phyloP scores from a whole-genome alignment of 2,888 invertebrate genomes.

The Sarcophaga carnaria region DNA sequence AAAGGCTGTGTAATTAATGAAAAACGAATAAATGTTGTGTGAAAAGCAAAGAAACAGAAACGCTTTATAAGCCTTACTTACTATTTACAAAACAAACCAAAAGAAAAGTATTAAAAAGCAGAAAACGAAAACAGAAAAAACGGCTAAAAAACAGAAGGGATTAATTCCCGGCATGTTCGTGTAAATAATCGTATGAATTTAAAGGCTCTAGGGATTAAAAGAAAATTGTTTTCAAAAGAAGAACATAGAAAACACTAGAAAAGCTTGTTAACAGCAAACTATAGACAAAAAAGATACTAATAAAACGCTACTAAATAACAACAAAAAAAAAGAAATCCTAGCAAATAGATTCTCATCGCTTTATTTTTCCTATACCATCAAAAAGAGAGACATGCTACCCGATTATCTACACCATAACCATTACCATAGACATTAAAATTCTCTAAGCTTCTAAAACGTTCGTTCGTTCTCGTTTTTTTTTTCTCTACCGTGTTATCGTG shows the following conservation, averaged over 20 bases:
- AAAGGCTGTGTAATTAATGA: background rate
- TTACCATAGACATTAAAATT: background rate
- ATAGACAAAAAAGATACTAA: conserved; percentile 6
- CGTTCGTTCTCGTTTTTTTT: background rate
- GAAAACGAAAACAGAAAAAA: background rate
- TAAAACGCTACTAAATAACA: conserved; percentile 4
- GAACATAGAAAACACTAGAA: background rate
- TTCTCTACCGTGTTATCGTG: background rate
- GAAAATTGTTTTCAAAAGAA: background rate
- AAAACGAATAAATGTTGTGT: background rate
- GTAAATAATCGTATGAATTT: conserved; percentile 57
- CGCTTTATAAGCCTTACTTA: background rate
- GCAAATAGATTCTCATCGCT: conserved; percentile 9
- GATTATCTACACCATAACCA: background rate
- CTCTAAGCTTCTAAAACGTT: conserved; percentile 9
- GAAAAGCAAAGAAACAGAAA: background rate
- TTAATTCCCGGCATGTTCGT: conserved; percentile 40
- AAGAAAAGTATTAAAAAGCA: background rate
- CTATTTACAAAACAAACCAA: background rate
- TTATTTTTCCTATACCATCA: background rate
- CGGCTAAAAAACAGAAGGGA: background rate
- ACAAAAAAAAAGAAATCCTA: conserved; percentile 4
- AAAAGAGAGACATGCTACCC: background rate
- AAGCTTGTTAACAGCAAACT: conserved; percentile 51
- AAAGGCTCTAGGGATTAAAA: conserved; percentile 26